These are phyloP conservation scores for Leptinotarsa haldemani DNA, from an alignment of 2,888 invertebrate genomes.

Conservation along the genomic window DNA sequence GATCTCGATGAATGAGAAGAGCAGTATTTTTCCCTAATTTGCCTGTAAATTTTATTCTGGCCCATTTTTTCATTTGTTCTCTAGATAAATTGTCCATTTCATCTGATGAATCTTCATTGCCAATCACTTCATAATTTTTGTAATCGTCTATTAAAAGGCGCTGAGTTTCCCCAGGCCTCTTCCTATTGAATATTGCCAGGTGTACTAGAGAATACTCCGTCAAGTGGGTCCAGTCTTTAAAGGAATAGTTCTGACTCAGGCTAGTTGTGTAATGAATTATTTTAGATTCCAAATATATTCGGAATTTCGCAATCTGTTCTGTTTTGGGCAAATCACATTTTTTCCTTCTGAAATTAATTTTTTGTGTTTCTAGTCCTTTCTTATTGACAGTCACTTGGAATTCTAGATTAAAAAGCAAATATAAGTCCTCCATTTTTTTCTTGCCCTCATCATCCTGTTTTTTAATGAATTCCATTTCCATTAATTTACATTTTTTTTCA, in stretches of 20 bases:
- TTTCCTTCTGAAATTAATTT: conserved; percentile 25
- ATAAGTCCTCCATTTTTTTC: conserved; percentile 27
- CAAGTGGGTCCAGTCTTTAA: conserved; percentile 19
- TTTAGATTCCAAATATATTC: conserved; percentile 24
- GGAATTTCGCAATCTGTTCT: conserved; percentile 23
- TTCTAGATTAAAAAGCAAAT: conserved; percentile 29
- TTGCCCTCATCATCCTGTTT: conserved; percentile 10
- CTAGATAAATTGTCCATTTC: conserved; percentile 20
- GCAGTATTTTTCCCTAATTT: conserved; percentile 34
- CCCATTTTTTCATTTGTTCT: conserved; percentile 32
- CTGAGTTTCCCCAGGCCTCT: conserved; percentile 32
- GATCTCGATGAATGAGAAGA: conserved; percentile 26
- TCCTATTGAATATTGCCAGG: conserved; percentile 29
- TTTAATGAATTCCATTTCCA: conserved; percentile 27
- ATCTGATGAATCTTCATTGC: conserved; percentile 15
- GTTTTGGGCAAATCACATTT: conserved; percentile 11
- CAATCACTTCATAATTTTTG: conserved; percentile 27
- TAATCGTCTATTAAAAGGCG: conserved; percentile 31
- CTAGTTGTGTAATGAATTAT: conserved; percentile 8
- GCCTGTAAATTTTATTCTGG: conserved; percentile 32
- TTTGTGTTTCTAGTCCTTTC: conserved; percentile 29
- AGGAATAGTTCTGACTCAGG: conserved; percentile 1
- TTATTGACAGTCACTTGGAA: conserved; percentile 31
- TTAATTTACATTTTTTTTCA: conserved; percentile 26
- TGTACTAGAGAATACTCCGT: conserved; percentile 29